A percentile compares a stretch with the other conserved stretches of the same genome.
Conservation (phyloP, 2,797 vertebrate species). For the Galaxias olidus region DNA sequence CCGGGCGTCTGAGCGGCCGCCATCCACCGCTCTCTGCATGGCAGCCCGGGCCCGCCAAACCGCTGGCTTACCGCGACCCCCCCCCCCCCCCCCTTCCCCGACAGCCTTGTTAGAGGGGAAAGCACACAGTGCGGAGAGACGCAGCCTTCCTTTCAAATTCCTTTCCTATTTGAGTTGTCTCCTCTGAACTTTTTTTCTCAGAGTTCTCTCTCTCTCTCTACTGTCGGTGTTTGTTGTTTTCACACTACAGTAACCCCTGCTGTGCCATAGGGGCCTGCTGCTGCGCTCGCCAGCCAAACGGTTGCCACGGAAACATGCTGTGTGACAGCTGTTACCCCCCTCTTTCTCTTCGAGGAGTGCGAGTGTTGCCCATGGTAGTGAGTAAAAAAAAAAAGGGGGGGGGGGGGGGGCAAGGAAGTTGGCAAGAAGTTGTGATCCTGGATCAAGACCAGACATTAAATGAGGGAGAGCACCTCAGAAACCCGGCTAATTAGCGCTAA, state of each 20-base stretch:
- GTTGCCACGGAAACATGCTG: constrained; percentile 80
- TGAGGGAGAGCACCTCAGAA: constrained; percentile 54
- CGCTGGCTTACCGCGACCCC: not conserved
- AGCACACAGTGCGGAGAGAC: not conserved
- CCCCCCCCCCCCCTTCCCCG: not conserved
- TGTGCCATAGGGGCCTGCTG: constrained; percentile 27
- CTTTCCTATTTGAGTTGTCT: constrained; percentile 32
- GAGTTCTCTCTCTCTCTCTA: not conserved
- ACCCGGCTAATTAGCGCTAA: constrained; percentile 62
- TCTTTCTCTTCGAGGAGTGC: constrained; percentile 40
- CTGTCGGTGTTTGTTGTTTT: constrained; percentile 30
- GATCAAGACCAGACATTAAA: constrained; percentile 52
- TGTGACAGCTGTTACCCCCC: constrained; percentile 71
- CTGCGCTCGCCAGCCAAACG: constrained; percentile 58
- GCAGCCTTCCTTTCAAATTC: constrained; percentile 12
- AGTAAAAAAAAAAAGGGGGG: constrained; percentile 49
- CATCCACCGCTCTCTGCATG: constrained; percentile 1
- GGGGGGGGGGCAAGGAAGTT: constrained; percentile 21
- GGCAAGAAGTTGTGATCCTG: constrained; percentile 13
- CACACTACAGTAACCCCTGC: constrained; percentile 21
- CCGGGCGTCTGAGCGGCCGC: not conserved
- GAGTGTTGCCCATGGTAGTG: constrained; percentile 48
- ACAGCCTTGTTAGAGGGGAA: not conserved
- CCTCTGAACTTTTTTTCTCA: constrained; percentile 32
- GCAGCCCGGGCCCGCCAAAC: not conserved